A percentile compares a stretch with the other conserved stretches of the same genome.
These are phyloP conservation scores for Pycnonotus jocosus DNA, from an alignment of 2,113 vertebrate genomes.

Conservation along the genomic window DNA sequence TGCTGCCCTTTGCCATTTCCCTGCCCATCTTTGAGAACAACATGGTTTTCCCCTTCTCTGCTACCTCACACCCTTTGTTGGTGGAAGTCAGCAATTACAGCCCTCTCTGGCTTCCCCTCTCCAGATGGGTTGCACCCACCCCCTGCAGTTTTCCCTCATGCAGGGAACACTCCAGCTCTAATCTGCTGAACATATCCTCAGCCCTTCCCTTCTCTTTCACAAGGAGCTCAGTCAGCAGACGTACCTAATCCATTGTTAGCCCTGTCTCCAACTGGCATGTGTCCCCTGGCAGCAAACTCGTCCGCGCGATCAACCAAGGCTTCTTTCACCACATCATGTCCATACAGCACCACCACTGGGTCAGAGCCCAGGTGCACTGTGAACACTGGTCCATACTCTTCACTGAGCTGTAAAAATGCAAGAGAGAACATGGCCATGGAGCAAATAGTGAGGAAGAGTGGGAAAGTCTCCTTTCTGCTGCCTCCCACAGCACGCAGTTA, in stretches of 20 bases:
- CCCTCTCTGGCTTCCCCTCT: not conserved
- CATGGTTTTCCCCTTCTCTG: not conserved
- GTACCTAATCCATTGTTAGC: conserved; percentile 48
- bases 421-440: not conserved
- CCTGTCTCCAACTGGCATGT: conserved; percentile 19
- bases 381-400: conserved; percentile 62
- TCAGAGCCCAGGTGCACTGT: conserved; percentile 61
- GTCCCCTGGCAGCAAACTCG: conserved; percentile 65
- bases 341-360: conserved; percentile 57
- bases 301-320: conserved; percentile 52
- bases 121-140: not conserved
- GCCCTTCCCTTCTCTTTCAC: not conserved
- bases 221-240: not conserved
- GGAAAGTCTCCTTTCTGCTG: not conserved
- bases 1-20: not conserved
- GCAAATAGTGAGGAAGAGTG: not conserved
- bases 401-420: conserved; percentile 47
- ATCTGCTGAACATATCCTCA: accelerated
- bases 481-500: not conserved
- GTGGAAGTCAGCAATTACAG: not conserved
- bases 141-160: not conserved
- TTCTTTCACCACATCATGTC: conserved; percentile 66
- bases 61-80: not conserved
- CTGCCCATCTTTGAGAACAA: not conserved
- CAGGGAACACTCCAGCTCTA: not conserved